A percentile compares a stretch with the other conserved stretches of the same genome.
Evolutionary conservation across 2,888 invertebrate genomes (phyloP).

Genomic region (Eupeodes latifasciatus): DNA sequence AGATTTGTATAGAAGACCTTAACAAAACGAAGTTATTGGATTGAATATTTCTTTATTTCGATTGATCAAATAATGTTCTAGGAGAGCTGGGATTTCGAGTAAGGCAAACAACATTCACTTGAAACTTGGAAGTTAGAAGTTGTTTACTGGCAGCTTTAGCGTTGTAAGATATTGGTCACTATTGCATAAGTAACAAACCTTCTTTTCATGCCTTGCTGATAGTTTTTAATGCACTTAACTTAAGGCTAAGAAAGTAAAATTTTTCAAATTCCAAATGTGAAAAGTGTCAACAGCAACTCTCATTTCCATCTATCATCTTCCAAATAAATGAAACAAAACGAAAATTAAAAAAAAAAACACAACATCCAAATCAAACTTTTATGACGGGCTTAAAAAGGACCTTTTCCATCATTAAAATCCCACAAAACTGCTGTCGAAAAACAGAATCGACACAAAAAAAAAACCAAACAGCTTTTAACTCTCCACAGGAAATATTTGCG

Average conservation of each 20-base stretch:
- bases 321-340: slow-evolving; percentile 13
- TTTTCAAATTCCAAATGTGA: slow-evolving; percentile 41
- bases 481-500: slow-evolving; percentile 72
- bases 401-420: slow-evolving; percentile 58
- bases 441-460: not conserved
- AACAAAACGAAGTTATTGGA: too few species aligned
- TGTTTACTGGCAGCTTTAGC: too few species aligned
- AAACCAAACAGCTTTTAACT: slow-evolving; percentile 38
- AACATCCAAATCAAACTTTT: slow-evolving; percentile 33
- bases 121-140: too few species aligned
- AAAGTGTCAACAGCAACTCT: slow-evolving; percentile 48
- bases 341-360: slow-evolving; percentile 28
- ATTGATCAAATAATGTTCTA: too few species aligned
- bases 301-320: slow-evolving; percentile 62
- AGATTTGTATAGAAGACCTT: not conserved
- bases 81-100: too few species aligned
- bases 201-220: too few species aligned
- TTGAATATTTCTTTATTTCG: too few species aligned
- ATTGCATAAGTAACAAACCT: too few species aligned
- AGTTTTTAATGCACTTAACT: not conserved
- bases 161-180: too few species aligned
- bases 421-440: slow-evolving; percentile 48
- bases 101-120: too few species aligned
- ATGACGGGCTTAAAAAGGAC: slow-evolving; percentile 35
- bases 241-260: slow-evolving; percentile 6